A percentile compares a stretch with the other conserved stretches of the same genome.
Evolutionary conservation across 2,113 vertebrate species (phyloP).

Genomic region (Tor tambroides): DNA sequence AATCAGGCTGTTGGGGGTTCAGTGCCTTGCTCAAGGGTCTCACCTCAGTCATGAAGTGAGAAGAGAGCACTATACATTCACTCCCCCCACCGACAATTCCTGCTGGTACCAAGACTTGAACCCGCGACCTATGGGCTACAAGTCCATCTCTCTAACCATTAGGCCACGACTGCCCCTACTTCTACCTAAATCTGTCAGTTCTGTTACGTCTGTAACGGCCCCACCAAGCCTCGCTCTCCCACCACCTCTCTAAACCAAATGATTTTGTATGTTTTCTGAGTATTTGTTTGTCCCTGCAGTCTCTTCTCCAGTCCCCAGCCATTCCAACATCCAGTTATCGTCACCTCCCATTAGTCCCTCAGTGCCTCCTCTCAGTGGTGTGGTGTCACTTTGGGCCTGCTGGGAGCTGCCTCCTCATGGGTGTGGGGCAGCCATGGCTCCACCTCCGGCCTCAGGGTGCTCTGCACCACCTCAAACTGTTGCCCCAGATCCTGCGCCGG

Average conservation of each 20-base stretch:
- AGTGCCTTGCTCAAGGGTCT: too few relatives aligned
- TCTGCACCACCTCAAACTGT: background rate
- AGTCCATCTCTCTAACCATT: too few relatives aligned
- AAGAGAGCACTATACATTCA: too few relatives aligned
- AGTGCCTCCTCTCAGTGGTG: background rate
- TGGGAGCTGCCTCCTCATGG: background rate
- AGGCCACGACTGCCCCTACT: too few relatives aligned
- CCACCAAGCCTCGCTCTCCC: background rate
- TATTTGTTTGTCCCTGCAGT: background rate
- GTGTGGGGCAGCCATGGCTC: background rate
- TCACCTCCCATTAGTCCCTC: background rate
- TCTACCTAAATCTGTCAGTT: background rate
- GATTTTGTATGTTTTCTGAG: background rate
- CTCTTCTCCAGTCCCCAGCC: background rate
- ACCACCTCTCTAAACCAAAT: background rate
- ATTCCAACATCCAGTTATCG: background rate
- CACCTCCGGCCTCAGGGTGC: background rate
- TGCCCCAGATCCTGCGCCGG: too few relatives aligned
- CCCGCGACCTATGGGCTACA: too few relatives aligned
- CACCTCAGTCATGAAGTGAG: too few relatives aligned
- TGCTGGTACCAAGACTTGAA: too few relatives aligned
- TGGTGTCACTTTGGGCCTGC: background rate
- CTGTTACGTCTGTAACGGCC: background rate
- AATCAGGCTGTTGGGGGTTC: too few relatives aligned
- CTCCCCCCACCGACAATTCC: too few relatives aligned